Evolutionary conservation across 2,888 invertebrate genomes (phyloP).

Genomic region (Melieria crassipennis): DNA sequence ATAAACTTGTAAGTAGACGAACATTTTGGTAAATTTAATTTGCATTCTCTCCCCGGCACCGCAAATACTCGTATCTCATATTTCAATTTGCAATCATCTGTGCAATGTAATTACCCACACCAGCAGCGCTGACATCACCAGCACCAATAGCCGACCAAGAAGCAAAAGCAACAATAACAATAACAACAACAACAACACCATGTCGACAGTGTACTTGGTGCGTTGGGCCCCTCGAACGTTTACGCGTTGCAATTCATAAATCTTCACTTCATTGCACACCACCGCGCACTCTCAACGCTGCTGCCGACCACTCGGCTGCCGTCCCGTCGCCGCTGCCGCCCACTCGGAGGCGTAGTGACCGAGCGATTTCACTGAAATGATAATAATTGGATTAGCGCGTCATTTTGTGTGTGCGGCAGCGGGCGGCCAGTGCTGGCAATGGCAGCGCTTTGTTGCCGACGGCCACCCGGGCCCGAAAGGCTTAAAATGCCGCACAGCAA

Average conservation of each 20-base stretch:
- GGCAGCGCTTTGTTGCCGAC: neutral
- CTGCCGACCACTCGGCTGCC: neutral
- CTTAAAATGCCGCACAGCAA: conserved; percentile 19
- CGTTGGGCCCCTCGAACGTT: neutral
- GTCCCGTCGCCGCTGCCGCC: conserved; percentile 1
- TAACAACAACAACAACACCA: neutral
- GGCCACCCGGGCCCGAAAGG: conserved; percentile 4
- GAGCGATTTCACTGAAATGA: conserved; percentile 56
- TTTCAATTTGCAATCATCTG: conserved; percentile 15
- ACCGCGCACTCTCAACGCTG: neutral
- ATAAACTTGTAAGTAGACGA: no score
- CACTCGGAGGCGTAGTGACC: conserved; percentile 26
- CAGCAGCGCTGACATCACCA: neutral
- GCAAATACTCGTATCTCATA: neutral
- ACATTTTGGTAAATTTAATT: no score
- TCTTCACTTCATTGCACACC: conserved; percentile 36
- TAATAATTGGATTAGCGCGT: conserved; percentile 61
- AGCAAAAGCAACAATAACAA: neutral
- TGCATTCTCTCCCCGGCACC: no score
- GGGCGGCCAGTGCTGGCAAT: neutral
- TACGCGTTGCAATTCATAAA: conserved; percentile 41
- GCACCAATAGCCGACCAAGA: neutral
- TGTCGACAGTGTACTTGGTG: neutral
- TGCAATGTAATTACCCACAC: conserved; percentile 25
- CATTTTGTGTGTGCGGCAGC: conserved; percentile 38